phyloP scores from a whole-genome alignment of 2,888 invertebrate genomes.

The Trisateles emortualis region DNA sequence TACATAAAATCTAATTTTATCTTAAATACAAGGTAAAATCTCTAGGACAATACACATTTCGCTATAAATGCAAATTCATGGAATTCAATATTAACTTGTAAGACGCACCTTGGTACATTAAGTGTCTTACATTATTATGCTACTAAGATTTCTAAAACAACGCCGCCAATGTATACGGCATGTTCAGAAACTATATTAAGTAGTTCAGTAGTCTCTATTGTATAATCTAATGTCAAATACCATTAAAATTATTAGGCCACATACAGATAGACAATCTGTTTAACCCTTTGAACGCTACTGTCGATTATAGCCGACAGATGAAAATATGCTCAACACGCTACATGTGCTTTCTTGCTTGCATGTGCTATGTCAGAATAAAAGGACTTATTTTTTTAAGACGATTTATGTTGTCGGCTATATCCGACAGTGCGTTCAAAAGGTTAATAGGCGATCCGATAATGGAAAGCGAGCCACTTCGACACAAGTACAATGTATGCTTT shows the following conservation, averaged over 20 bases:
- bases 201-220: constrained; percentile 46
- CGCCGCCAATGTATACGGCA: constrained; percentile 19
- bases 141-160: constrained; percentile 73
- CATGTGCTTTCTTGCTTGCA: too few relatives aligned
- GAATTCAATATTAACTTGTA: constrained; percentile 84
- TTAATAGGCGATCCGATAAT: constrained; percentile 28
- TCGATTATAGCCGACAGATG: too few relatives aligned
- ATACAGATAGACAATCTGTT: constrained; percentile 20
- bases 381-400: too few relatives aligned
- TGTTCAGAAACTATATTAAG: constrained; percentile 41
- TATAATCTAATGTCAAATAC: constrained; percentile 44
- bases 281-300: too few relatives aligned
- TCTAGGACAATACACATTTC: constrained; percentile 85
- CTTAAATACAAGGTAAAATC: constrained; percentile 85
- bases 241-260: constrained; percentile 37
- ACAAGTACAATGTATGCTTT: constrained; percentile 72
- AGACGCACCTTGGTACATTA: constrained; percentile 61
- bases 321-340: too few relatives aligned
- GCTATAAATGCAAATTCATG: constrained; percentile 87
- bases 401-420: too few relatives aligned
- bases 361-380: too few relatives aligned
- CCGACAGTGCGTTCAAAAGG: too few relatives aligned
- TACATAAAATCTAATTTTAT: constrained; percentile 75
- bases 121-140: constrained; percentile 82
- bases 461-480: constrained; percentile 53